Base-by-base conservation (phyloP, 2,113 vertebrate species). In the Macaca nemestrina region DNA sequence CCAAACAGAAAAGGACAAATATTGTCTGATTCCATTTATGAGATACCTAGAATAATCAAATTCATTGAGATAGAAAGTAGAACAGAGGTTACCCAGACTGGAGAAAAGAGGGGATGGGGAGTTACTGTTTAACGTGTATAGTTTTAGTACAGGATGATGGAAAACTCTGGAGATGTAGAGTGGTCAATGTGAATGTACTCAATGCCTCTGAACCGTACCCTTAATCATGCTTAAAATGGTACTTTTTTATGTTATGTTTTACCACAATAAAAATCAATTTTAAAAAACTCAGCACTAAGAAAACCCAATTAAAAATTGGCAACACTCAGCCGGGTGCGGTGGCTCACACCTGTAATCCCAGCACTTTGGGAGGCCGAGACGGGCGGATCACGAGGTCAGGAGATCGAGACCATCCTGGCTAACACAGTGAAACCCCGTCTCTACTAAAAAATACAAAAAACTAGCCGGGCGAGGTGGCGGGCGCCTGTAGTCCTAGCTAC, bases 221-320 rank as follows among this genome's bases (percentile, higher is more conserved):
- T 68, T 67, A 82, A 82, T 61, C 38, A 20, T 73, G 30, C 30
- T 57, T 87, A 68, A 75, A 91, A 92, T 70, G 50, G 27, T 68
- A 83, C 61, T 72, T 50, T 87, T 83, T 68, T 55, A 52, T 11
- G 11, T 68, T 68, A 92, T 93, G 73, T 85, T 93, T 73, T 25
- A 79, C 70, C 45, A 48, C 8, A 76, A 64, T 84, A 80, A 81
- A 95, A 40, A 94, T 38, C 20, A 32, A 13, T 70, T 75, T 73
- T 17, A 61, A 92, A 94, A 88, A 85, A 93, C 32, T 52, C 80
- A 92, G 70, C 85, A 84, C 23, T 87, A 81, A 92, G 75, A 76
- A 95, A 94, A 82, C 14, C 43, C 78, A 90, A 22, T 43, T 72
- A 78, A 93, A 94, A 90, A 80, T 6, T 64, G 67, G 38, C 50